Evolutionary conservation across 2,888 invertebrate species (phyloP).

Genomic region (Dinocampus coccinellae): DNA sequence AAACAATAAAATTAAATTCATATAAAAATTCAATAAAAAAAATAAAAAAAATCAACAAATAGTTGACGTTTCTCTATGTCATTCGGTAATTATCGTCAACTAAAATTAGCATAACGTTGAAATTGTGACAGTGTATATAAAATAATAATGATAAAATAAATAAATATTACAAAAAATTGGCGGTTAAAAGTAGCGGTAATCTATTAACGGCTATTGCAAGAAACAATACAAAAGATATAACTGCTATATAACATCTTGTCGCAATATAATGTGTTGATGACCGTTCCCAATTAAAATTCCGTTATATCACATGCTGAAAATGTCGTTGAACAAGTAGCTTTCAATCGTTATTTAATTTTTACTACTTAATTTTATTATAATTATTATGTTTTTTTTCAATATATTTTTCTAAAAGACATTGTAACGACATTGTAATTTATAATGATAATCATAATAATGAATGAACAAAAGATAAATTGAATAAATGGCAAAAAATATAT

Average conservation of each 20-base stretch:
- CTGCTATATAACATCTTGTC: background rate
- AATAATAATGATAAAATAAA: no score
- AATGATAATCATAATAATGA: background rate
- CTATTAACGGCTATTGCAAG: conserved; percentile 5
- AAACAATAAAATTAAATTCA: background rate
- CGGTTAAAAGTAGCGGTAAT: conserved; percentile 17
- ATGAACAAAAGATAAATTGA: background rate
- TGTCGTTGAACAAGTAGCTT: conserved; percentile 18
- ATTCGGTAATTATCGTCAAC: background rate
- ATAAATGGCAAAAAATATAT: background rate
- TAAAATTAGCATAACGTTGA: conserved; percentile 23
- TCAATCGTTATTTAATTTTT: conserved; percentile 9
- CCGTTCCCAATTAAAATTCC: conserved; percentile 29
- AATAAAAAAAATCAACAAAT: background rate
- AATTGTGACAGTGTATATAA: background rate
- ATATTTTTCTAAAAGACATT: conserved; percentile 2
- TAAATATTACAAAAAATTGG: no score
- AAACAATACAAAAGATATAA: conserved; percentile 19
- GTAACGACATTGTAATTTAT: no score
- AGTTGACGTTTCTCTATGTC: background rate
- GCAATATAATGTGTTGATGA: background rate
- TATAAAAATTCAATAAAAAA: background rate
- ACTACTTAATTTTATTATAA: no score
- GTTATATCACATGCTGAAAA: conserved; percentile 5
- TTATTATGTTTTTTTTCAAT: no score